Conservation (phyloP, 2,113 vertebrate genomes). For the Callionymus lyra region DNA sequence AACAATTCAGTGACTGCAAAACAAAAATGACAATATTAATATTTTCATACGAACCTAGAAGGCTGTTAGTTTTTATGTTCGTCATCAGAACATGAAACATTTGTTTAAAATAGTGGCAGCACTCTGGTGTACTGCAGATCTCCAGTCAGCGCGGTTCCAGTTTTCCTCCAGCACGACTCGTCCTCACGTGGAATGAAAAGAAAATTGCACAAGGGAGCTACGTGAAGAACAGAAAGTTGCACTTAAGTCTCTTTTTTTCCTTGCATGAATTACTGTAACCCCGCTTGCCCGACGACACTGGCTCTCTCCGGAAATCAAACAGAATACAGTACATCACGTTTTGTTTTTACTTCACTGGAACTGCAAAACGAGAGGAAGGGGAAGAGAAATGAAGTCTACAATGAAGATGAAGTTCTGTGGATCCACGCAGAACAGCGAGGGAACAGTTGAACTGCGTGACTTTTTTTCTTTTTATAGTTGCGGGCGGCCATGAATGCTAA, state of each 20-base stretch:
- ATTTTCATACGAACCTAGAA: slow-evolving; percentile 72
- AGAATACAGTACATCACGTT: slow-evolving; percentile 74
- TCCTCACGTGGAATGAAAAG: slow-evolving; percentile 68
- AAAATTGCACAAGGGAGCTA: slow-evolving; percentile 57
- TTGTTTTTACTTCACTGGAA: slow-evolving; percentile 73
- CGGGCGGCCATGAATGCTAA: slow-evolving; percentile 57
- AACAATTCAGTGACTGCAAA: slow-evolving; percentile 45
- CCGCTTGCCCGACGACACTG: slow-evolving; percentile 31
- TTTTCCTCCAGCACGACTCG: slow-evolving; percentile 48
- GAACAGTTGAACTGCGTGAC: slow-evolving; percentile 56
- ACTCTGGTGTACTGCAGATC: slow-evolving; percentile 38
- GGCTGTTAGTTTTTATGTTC: slow-evolving; percentile 63
- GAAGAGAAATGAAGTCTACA: slow-evolving; percentile 62
- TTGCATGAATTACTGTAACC: slow-evolving; percentile 39
- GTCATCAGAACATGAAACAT: slow-evolving; percentile 64
- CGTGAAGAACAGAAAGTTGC: slow-evolving; percentile 44
- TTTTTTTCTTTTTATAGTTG: slow-evolving; percentile 41
- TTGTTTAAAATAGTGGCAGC: slow-evolving; percentile 60
- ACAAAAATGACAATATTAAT: slow-evolving; percentile 65
- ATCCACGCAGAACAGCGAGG: slow-evolving; percentile 54
- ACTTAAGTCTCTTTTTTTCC: slow-evolving; percentile 40
- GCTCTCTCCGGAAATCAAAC: slow-evolving; percentile 63
- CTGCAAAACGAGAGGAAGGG: slow-evolving; percentile 60
- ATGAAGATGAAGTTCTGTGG: slow-evolving; percentile 58
- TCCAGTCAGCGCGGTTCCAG: slow-evolving; percentile 34